Evolutionary conservation across 2,113 vertebrate genomes (phyloP).

Genomic region (Otolemur garnettii): DNA sequence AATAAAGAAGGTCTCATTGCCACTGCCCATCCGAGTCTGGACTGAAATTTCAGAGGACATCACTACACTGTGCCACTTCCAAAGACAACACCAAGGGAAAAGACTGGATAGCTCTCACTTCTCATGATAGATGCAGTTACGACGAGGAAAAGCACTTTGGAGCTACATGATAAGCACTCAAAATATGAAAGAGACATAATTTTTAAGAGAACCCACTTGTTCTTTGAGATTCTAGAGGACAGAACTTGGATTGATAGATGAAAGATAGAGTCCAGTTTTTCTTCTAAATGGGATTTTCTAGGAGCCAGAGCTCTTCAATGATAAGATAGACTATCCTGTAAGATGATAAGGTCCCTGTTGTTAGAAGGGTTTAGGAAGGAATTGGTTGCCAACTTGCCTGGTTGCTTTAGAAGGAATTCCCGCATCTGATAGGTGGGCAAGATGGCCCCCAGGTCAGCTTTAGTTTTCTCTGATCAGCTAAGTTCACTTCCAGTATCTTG

Average conservation of each 20-base stretch:
- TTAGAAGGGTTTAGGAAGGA: not conserved
- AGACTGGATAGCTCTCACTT: too few relatives aligned
- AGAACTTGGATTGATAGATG: too few relatives aligned
- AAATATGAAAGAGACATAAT: too few relatives aligned
- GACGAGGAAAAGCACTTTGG: not conserved
- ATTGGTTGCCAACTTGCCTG: not conserved
- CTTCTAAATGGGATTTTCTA: not conserved
- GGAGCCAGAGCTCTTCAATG: not conserved
- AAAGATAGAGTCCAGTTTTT: not conserved
- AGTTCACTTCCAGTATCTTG: not conserved
- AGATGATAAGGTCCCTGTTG: accelerated
- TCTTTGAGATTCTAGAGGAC: not conserved
- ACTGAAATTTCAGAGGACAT: not conserved
- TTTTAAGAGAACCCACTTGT: not conserved
- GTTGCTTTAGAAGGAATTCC: not conserved
- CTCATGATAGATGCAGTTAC: not conserved
- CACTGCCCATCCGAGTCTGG: not conserved
- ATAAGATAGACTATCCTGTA: not conserved
- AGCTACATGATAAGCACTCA: not conserved
- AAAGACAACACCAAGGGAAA: too few relatives aligned
- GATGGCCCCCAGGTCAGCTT: not conserved
- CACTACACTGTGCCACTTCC: not conserved
- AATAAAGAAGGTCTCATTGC: not conserved
- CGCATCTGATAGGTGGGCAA: too few relatives aligned
- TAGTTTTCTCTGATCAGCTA: not conserved